Base-by-base conservation (phyloP, 1,140 invertebrate species). In the Temnothorax nylanderi region DNA sequence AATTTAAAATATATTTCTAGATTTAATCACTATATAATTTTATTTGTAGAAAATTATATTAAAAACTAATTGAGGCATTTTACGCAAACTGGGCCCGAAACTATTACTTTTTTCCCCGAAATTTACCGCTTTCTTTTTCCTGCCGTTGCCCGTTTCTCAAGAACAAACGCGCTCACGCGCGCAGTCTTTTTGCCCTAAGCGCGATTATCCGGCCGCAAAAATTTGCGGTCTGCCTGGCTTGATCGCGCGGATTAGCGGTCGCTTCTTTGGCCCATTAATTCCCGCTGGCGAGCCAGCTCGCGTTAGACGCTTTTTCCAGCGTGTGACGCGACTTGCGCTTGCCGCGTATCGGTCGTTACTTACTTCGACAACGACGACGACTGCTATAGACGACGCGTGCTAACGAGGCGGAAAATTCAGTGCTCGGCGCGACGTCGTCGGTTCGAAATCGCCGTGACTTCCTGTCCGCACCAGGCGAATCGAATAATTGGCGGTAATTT, bases 181-280 rank as follows among this genome's bases (percentile, higher is more conserved):
- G 32, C 37, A 21, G 1, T 81, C 56, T 84, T 84, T 84, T 74
- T 84, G 7, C 4, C 16, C 18, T 16, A 56, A 26, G 88, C 80
- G 81, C 88, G 90, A 89, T 91, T 88, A 91, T 89, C 84, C 89
- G 87, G 88, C 92, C 88, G 80, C 91, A 93, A 93, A 93, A 93
- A 92, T 93, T 87, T 80, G 88, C 54, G 78, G 85, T 32, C 82
- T 86, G 85, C 84, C 88, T 88, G 87, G 87, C 85, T 87, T 89
- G 89, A 88, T 91, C 92, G 92, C 90, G 80, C 91, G 91, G 92
- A 93, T 93, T 92, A 93, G 92, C 90, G 92, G 92, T 93, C 89
- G 91, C 90, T 93, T 91, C 90, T 92, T 85, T 92, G 80, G 76
- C 87, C 88, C 92, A 93, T 93, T 93, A 93, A 93, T 93, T 93